Conservation (phyloP, 2,113 vertebrate species). For the Thunnus maccoyii region DNA sequence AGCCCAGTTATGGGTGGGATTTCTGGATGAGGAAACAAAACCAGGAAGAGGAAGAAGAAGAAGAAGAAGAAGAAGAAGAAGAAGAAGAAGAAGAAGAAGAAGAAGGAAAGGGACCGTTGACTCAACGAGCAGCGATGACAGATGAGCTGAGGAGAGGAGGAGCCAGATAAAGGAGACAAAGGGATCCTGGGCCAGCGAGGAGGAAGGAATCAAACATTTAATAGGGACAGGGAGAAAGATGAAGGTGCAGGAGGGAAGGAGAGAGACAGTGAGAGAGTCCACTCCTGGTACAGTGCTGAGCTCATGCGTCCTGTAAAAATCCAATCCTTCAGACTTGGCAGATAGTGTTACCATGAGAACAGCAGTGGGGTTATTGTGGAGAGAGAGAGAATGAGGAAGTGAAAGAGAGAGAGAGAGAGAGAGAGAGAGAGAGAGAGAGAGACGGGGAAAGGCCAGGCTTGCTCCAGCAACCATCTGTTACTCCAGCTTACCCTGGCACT, state of each 20-base stretch:
- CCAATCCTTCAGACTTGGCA: slow-evolving; percentile 80
- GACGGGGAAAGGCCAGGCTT: slow-evolving; percentile 83
- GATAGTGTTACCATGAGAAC: slow-evolving; percentile 84
- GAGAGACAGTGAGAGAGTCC: slow-evolving; percentile 54
- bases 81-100: no score
- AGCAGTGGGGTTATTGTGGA: slow-evolving; percentile 78
- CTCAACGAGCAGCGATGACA: slow-evolving; percentile 62
- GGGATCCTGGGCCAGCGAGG: slow-evolving; percentile 41
- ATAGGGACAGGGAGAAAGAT: slow-evolving; percentile 58
- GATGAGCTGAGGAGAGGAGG: slow-evolving; percentile 66
- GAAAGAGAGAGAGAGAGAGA: slow-evolving; percentile 81
- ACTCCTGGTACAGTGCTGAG: slow-evolving; percentile 67
- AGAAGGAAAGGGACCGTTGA: slow-evolving; percentile 58
- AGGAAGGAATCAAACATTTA: slow-evolving; percentile 61
- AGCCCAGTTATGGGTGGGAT: slow-evolving; percentile 66
- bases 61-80: no score
- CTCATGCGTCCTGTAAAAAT: slow-evolving; percentile 80
- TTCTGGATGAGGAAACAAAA: slow-evolving; percentile 69
- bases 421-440: slow-evolving; percentile 29
- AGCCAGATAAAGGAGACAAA: slow-evolving; percentile 71
- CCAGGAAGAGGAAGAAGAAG: slow-evolving; percentile 28
- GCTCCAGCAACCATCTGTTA: slow-evolving; percentile 98
- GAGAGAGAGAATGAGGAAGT: slow-evolving; percentile 68
- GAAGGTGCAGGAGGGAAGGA: slow-evolving; percentile 66
- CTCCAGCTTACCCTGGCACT: slow-evolving; percentile 88